Conservation (phyloP, 2,888 invertebrate genomes). For the Aphidoletes aphidimyza region DNA sequence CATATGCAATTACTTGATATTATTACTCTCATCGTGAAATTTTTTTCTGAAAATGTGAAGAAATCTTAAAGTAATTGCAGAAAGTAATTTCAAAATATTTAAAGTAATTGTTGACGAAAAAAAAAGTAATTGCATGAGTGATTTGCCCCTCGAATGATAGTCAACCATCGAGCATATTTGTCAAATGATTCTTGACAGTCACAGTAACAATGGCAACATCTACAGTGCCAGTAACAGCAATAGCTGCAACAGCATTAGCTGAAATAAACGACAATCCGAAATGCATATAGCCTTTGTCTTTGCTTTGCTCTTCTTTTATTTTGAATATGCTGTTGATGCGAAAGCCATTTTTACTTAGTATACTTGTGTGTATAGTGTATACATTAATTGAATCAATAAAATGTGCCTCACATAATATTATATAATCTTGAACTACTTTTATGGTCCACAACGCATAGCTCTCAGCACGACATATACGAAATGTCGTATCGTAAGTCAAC, state of each 20-base stretch:
- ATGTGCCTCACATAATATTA: slow-evolving; percentile 38
- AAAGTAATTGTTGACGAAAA: too few relatives aligned
- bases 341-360: too few relatives aligned
- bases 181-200: slow-evolving; percentile 1
- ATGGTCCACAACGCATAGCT: neutral
- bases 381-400: slow-evolving; percentile 49
- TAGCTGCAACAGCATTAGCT: neutral
- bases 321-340: neutral
- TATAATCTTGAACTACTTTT: slow-evolving; percentile 33
- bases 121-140: too few relatives aligned
- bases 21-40: too few relatives aligned
- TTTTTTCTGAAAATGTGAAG: too few relatives aligned
- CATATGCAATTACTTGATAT: too few relatives aligned
- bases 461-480: neutral
- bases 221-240: neutral
- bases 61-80: too few relatives aligned
- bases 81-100: too few relatives aligned
- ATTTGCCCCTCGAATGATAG: too few relatives aligned
- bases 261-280: neutral
- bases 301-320: neutral
- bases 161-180: neutral
- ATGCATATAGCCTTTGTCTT: slow-evolving; percentile 7
- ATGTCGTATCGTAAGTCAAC: neutral
- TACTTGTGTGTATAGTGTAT: neutral
- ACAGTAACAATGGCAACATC: neutral